Conservation (phyloP, 2,888 invertebrate genomes). For the Cephus runcator region DNA sequence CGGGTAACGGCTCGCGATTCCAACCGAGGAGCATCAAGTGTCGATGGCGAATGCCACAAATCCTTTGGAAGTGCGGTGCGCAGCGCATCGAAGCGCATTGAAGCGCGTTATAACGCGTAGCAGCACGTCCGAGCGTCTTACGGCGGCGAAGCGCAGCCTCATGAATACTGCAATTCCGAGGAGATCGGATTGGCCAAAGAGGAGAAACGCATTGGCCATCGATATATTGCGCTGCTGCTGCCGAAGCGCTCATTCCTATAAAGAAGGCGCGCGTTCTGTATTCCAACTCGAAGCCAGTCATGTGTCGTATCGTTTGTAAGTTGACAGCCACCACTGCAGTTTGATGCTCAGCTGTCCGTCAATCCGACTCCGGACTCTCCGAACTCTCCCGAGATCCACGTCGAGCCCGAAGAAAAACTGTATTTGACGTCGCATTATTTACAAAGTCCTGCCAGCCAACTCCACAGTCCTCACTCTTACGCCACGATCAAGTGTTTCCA, state of each 20-base stretch:
- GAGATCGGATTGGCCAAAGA: constrained; percentile 11
- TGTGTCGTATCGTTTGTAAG: constrained; percentile 60
- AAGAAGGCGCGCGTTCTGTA: constrained; percentile 15
- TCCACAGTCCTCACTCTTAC: neutral
- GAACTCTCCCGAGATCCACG: neutral
- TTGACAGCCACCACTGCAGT: constrained; percentile 54
- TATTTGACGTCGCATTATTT: constrained; percentile 46
- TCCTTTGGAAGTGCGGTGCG: constrained; percentile 42
- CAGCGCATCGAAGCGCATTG: constrained; percentile 7
- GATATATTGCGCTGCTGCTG: constrained; percentile 27
- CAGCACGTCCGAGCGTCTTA: neutral
- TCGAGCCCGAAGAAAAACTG: constrained; percentile 41
- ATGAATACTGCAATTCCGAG: constrained; percentile 53
- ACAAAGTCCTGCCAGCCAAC: constrained; percentile 18
- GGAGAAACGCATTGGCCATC: constrained; percentile 31
- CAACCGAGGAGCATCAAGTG: constrained; percentile 34
- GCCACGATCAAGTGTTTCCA: constrained; percentile 10
- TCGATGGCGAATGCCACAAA: constrained; percentile 42
- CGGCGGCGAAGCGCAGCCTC: constrained; percentile 41
- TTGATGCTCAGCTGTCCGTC: constrained; percentile 46
- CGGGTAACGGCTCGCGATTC: constrained; percentile 24
- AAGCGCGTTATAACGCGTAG: neutral
- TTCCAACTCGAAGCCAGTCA: constrained; percentile 39
- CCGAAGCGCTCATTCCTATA: constrained; percentile 18
- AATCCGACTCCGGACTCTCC: constrained; percentile 27